Evolutionary conservation across 2,797 vertebrate species (phyloP).

Genomic region (Cossypha dichroa): DNA sequence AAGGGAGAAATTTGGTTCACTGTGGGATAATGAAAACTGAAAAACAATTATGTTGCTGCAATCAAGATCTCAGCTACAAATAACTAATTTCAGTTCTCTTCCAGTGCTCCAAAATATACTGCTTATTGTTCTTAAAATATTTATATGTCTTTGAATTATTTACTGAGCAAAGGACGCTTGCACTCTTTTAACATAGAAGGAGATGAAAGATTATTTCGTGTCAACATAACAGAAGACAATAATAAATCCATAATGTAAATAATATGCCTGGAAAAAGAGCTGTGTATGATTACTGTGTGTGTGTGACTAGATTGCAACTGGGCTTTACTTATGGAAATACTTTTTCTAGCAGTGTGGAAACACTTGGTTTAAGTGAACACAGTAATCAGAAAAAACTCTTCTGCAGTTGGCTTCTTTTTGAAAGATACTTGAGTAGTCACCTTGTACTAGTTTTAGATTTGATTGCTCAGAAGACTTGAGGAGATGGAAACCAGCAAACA

Average conservation of each 20-base stretch:
- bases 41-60: constrained; percentile 71
- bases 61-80: constrained; percentile 77
- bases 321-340: not conserved
- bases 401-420: not conserved
- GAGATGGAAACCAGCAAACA: not conserved
- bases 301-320: constrained; percentile 13
- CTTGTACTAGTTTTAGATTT: not conserved
- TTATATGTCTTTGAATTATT: constrained; percentile 79
- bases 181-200: constrained; percentile 66
- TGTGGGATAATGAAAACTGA: constrained; percentile 71
- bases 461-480: not conserved
- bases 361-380: not conserved
- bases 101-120: constrained; percentile 78
- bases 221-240: constrained; percentile 71
- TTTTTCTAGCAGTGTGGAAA: not conserved
- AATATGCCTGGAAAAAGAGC: constrained; percentile 34
- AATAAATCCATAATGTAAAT: constrained; percentile 77
- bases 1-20: constrained; percentile 28
- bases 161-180: constrained; percentile 65
- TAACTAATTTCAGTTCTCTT: constrained; percentile 82
- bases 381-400: not conserved
- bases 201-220: constrained; percentile 73
- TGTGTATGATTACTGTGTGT: not conserved
- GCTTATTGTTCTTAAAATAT: constrained; percentile 86
- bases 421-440: not conserved